Conservation (phyloP, 2,797 vertebrate species). For the Euthynnus affinis region DNA sequence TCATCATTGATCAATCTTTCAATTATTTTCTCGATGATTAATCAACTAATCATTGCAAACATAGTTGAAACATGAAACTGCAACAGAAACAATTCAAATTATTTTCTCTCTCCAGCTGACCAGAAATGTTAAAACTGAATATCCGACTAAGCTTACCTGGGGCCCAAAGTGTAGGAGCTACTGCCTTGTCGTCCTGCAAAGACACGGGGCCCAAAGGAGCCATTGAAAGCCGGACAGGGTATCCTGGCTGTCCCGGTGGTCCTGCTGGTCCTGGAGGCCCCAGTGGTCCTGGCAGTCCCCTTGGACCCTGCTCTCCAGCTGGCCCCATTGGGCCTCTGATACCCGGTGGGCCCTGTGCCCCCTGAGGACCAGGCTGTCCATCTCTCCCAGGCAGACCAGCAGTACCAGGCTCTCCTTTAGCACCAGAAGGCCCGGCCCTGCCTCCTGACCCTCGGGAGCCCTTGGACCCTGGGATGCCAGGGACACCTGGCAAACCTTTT, state of each 20-base stretch:
- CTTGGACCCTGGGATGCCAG: slow-evolving; percentile 92
- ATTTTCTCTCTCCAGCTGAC: background rate
- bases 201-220: slow-evolving; percentile 84
- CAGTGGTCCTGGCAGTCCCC: slow-evolving; percentile 89
- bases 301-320: slow-evolving; percentile 89
- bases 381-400: slow-evolving; percentile 91
- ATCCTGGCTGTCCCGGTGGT: slow-evolving; percentile 88
- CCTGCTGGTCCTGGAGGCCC: slow-evolving; percentile 91
- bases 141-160: slow-evolving; percentile 54
- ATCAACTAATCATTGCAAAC: no score
- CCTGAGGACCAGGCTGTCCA: slow-evolving; percentile 90
- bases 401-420: slow-evolving; percentile 91
- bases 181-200: slow-evolving; percentile 81
- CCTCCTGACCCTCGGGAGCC: slow-evolving; percentile 95
- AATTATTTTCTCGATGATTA: no score
- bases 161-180: slow-evolving; percentile 61
- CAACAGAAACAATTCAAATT: background rate
- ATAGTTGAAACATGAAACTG: no score
- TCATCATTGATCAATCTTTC: no score
- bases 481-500: slow-evolving; percentile 91
- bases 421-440: slow-evolving; percentile 91
- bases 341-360: slow-evolving; percentile 91
- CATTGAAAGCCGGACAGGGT: slow-evolving; percentile 78
- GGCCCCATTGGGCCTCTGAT: slow-evolving; percentile 90
- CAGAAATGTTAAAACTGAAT: background rate